Evolutionary conservation across 2,888 invertebrate genomes (phyloP), one percentile per base, ranked within the genome.

Genomic region (Hydroisotoma schaefferi): DNA sequence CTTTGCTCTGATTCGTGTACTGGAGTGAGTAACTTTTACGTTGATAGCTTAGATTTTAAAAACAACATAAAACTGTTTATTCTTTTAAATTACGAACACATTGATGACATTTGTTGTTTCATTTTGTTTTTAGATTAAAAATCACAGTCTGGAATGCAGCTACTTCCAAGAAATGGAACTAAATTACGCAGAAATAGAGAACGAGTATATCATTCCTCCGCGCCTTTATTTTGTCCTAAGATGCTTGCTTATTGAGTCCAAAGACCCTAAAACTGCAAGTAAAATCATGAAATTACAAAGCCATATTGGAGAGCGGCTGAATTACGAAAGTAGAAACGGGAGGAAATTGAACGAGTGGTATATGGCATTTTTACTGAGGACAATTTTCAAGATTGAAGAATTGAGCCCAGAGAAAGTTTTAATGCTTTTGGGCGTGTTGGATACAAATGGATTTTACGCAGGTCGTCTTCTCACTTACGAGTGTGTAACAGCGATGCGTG

Each of bases 381-480:
- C 6, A 6, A 18, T 10, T 15, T 43, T 43, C 20, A 8, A 18
- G 18, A 15, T 10, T 43, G 10, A 8, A 8, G 18, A 6, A 8
- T 10, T 33, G 8, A 8, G 8, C 33, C 8, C 33, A 10, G 33
- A 33, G 33, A 15, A 33, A 15, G 18, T 43, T 20, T 6, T 6
- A 18, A 43, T 6, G n/a, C 8, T 43, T 6, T n/a, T 43, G 20
- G 43, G 43, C 8, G 18, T 43, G 12, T 15, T 43, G n/a, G 43
- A 43, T 18, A n/a, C n/a, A 10, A 43, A 43, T 43, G 43, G n/a
- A n/a, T n/a, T 43, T 6, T 43, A 43, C 43, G 43, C n/a, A 18
- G 43, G 12, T 6, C 43, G 43, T 43, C 33, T 33, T 33, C 8
- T 33, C 8, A 18, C 43, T 20, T 6, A 43, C 12, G 18, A 43